Conservation (phyloP, 2,888 invertebrate species). For the Hirtodrosophila cameraria region DNA sequence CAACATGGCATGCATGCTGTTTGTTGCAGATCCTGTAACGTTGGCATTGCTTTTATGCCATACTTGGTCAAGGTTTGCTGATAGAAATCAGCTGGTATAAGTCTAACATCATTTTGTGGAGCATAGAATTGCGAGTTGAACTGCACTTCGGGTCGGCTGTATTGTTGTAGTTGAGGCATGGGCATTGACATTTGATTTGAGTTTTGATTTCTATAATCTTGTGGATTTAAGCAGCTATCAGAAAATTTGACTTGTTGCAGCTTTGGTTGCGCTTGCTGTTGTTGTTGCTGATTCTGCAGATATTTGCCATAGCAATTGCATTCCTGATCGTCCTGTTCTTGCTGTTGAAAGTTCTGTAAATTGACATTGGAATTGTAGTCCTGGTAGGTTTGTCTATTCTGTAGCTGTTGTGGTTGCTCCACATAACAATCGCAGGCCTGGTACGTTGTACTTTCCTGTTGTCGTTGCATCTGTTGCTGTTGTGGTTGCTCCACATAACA, state of each 20-base stretch:
- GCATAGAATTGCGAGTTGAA: background rate
- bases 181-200: too few species aligned
- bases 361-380: too few species aligned
- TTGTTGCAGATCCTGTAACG: background rate
- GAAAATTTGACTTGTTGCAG: background rate
- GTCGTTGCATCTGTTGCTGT: too few species aligned
- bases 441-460: too few species aligned
- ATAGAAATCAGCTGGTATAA: slow-evolving; percentile 28
- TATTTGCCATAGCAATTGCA: too few species aligned
- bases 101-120: background rate
- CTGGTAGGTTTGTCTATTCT: too few species aligned
- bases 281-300: background rate
- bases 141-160: background rate
- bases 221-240: background rate
- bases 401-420: too few species aligned
- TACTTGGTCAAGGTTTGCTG: slow-evolving; percentile 42
- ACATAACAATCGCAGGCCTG: too few species aligned
- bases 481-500: too few species aligned
- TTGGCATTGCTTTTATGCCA: slow-evolving; percentile 22
- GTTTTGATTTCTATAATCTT: too few species aligned
- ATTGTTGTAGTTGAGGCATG: background rate
- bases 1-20: background rate
- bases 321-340: too few species aligned
- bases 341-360: too few species aligned
- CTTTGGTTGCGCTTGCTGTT: slow-evolving; percentile 3